Base-by-base conservation (phyloP, 2,888 invertebrate genomes). In the Caenorhabditis virilis region DNA sequence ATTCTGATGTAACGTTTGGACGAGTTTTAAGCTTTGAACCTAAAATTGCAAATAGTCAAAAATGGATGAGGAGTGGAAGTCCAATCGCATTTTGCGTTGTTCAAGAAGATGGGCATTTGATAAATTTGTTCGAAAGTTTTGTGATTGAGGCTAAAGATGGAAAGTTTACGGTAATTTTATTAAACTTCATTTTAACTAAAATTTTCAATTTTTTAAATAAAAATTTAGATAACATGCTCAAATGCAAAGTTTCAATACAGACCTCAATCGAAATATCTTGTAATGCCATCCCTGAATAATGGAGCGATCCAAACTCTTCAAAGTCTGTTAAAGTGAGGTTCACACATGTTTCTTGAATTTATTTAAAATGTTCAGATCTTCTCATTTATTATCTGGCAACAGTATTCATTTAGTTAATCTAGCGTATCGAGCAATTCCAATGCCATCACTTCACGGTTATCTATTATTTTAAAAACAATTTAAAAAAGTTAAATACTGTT, bases 361-460 rank as follows among this genome's bases (percentile, higher is more conserved):
- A 4, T 39, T 57, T 22, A 38, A 64, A 55, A 26, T 27, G 55
- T 11, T 38, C 54, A 2, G 43, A 46, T 2, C 27, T 6, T 11
- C 36, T 55, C 2, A n/a, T n/a, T n/a, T n/a, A n/a, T n/a, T n/a
- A n/a, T 48, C 54, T 9, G 41, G 47, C 48, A 43, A 58, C 15
- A 55, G 58, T 43, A 53, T 51, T 11, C 50, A 64, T 36, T 35
- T 64, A 15, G 23, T 65, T 4, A 58, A 65, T 33, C 39, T 60
- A 2, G 60, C 65, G 3, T 65, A 51, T 23, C 30, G 65, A 27
- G 30, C 53, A n/a, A 47, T 43, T 23, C 39, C 43, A 7, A 65
- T 65, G 65, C 52, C 49, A 2, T 65, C 65, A 15, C 39, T 65
- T 27, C 59, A 65, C 35, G 59, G 59, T 58, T 4, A 9, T 43